A percentile compares a stretch with the other conserved stretches of the same genome.
phyloP scores from a whole-genome alignment of 2,113 vertebrate genomes.

The Pollimyrus isidori region DNA sequence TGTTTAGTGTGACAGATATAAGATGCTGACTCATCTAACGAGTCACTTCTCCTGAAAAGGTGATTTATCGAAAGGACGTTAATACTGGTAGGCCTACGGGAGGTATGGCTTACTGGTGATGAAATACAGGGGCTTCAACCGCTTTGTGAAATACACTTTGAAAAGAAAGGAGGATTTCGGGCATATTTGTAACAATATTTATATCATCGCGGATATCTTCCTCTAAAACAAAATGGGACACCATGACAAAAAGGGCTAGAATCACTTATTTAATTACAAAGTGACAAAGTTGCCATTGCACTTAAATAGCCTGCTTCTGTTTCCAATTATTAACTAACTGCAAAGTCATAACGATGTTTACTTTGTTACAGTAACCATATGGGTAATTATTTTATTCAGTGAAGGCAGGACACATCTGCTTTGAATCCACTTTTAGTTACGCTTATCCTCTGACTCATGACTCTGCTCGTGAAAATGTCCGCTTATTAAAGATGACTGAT shows the following conservation, averaged over 20 bases:
- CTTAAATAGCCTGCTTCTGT: background rate
- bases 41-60: background rate
- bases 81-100: background rate
- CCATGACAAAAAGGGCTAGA: background rate
- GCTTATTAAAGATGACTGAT: slow-evolving; percentile 13
- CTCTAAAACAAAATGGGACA: background rate
- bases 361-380: slow-evolving; percentile 9
- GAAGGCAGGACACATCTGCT: background rate
- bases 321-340: background rate
- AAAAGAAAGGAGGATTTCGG: background rate
- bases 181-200: background rate
- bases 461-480: slow-evolving; percentile 13
- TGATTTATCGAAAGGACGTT: background rate
- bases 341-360: slow-evolving; percentile 1
- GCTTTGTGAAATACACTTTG: background rate
- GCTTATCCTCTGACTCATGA: background rate
- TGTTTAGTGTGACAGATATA: background rate
- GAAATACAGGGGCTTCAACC: background rate
- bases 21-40: background rate
- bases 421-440: slow-evolving; percentile 3
- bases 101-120: background rate
- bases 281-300: background rate
- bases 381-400: slow-evolving; percentile 16
- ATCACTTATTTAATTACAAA: background rate
- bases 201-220: background rate